A percentile compares a stretch with the other conserved stretches of the same genome.
Evolutionary conservation across 2,113 vertebrate genomes (phyloP).

Genomic region (Crotalus helleri): DNA sequence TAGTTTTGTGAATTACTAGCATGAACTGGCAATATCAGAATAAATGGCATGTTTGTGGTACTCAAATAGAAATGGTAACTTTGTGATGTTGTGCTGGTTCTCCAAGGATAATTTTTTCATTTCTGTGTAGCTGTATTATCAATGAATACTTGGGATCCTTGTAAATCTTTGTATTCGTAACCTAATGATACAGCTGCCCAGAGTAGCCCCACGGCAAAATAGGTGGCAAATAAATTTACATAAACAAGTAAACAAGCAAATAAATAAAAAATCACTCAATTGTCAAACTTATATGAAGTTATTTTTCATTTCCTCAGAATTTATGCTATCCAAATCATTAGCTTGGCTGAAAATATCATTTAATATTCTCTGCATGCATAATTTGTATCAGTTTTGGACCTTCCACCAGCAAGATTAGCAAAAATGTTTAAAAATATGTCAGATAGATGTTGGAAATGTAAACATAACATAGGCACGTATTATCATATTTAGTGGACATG

Average conservation of each 20-base stretch:
- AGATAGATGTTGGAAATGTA: too few species aligned
- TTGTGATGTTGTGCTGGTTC: neutral
- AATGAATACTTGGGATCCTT: neutral
- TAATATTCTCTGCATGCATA: neutral
- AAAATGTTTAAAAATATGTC: too few species aligned
- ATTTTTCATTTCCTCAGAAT: slow-evolving; percentile 1
- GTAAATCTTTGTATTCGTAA: neutral
- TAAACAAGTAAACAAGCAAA: neutral
- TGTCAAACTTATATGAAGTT: neutral
- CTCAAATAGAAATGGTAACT: neutral
- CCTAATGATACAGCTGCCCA: neutral
- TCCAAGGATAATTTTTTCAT: neutral
- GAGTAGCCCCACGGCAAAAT: neutral
- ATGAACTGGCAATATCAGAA: neutral
- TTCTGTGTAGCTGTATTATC: neutral
- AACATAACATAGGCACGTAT: too few species aligned
- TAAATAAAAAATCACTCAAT: neutral
- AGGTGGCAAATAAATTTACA: neutral
- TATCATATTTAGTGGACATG: too few species aligned
- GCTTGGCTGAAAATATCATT: neutral
- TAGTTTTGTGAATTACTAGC: neutral
- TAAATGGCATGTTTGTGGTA: neutral
- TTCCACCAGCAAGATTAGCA: too few species aligned
- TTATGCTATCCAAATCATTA: neutral
- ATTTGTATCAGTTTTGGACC: neutral